Percentiles rank a stretch among this genome's conserved stretches.
These are phyloP conservation scores for Dascyllus trimaculatus DNA, from an alignment of 2,113 vertebrate genomes.

Conservation along the genomic window DNA sequence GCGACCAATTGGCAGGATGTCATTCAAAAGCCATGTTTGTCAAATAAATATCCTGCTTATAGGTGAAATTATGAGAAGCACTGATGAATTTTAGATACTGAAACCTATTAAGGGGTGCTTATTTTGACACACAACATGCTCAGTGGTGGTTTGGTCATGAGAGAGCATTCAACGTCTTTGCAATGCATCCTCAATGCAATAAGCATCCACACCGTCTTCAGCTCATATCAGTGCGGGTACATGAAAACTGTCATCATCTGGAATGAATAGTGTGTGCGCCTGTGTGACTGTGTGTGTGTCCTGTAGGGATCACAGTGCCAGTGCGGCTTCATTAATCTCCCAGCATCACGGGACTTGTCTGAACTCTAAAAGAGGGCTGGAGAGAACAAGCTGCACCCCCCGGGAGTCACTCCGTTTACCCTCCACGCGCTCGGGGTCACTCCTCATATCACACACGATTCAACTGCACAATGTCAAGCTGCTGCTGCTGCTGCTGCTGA, in stretches of 20 bases:
- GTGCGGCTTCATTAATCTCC: slow-evolving; percentile 82
- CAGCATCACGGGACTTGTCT: slow-evolving; percentile 72
- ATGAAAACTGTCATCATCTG: slow-evolving; percentile 42
- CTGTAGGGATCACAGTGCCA: slow-evolving; percentile 73
- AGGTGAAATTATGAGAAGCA: background rate
- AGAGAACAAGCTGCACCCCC: slow-evolving; percentile 65
- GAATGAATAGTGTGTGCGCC: slow-evolving; percentile 54
- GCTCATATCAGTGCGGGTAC: slow-evolving; percentile 24
- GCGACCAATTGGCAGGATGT: too few relatives aligned
- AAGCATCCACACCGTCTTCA: background rate
- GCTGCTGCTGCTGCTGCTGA: slow-evolving; percentile 29
- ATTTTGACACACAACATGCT: too few relatives aligned
- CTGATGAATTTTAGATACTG: too few relatives aligned
- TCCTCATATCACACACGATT: slow-evolving; percentile 67
- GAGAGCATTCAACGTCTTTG: too few relatives aligned
- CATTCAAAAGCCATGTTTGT: background rate
- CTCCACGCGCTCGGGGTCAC: slow-evolving; percentile 72
- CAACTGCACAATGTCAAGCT: slow-evolving; percentile 71
- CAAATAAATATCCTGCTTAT: background rate
- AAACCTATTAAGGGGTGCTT: too few relatives aligned
- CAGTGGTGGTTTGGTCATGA: too few relatives aligned
- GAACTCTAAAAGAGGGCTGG: slow-evolving; percentile 74
- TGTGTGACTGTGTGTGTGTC: slow-evolving; percentile 38
- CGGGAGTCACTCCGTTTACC: slow-evolving; percentile 77
- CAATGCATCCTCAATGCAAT: background rate